A percentile compares a stretch with the other conserved stretches of the same genome.
Conservation (phyloP, 2,888 invertebrate species). For the Leptopilina myrica region DNA sequence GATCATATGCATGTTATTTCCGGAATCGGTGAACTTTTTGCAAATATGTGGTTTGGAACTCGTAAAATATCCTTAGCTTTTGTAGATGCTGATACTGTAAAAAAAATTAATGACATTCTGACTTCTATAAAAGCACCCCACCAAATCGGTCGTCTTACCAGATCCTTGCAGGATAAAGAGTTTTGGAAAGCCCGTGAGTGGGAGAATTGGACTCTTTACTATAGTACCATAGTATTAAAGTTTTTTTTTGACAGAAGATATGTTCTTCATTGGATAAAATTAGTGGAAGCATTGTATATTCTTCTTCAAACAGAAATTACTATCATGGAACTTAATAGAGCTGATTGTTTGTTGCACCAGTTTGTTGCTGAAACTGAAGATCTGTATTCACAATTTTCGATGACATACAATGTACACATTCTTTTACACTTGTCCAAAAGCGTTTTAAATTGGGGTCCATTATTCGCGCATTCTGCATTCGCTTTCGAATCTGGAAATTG, state of each 20-base stretch:
- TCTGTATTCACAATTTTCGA: too few relatives aligned
- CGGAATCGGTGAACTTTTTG: constrained; percentile 48
- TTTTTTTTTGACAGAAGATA: not conserved
- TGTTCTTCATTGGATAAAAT: too few relatives aligned
- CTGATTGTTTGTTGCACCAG: too few relatives aligned
- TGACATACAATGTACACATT: too few relatives aligned
- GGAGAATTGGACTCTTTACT: constrained; percentile 14
- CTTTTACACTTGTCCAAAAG: too few relatives aligned
- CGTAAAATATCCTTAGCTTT: not conserved
- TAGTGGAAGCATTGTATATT: too few relatives aligned
- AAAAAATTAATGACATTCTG: constrained; percentile 8
- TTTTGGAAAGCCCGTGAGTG: constrained; percentile 45
- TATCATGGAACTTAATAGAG: too few relatives aligned
- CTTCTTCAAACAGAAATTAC: too few relatives aligned
- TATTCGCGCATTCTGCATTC: too few relatives aligned
- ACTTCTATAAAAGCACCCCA: constrained; percentile 18
- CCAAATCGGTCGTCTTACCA: not conserved
- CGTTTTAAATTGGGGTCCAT: too few relatives aligned
- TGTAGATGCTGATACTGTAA: constrained; percentile 10
- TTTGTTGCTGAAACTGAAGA: too few relatives aligned
- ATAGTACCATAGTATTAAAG: constrained; percentile 30
- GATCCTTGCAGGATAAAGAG: constrained; percentile 25
- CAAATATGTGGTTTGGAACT: not conserved
- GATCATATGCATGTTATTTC: constrained; percentile 55
- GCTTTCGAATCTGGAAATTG: too few relatives aligned